phyloP scores from a whole-genome alignment of 1,140 invertebrate genomes.

The Conopomorpha cramerella region DNA sequence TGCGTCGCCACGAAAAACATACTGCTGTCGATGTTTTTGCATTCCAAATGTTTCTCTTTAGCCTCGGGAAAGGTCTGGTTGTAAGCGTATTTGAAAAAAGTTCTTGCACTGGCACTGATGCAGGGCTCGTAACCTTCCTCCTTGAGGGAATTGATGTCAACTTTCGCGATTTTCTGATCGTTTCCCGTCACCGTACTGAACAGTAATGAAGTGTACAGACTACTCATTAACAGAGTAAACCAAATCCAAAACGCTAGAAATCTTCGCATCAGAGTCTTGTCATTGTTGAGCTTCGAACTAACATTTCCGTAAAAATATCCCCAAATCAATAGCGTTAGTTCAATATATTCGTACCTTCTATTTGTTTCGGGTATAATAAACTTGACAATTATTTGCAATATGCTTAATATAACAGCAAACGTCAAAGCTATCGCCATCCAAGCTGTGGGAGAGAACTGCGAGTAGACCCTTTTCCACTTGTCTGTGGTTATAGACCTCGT shows the following conservation, averaged over 20 bases:
- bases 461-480: slow-evolving; percentile 22
- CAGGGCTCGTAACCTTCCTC: slow-evolving; percentile 13
- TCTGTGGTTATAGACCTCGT: slow-evolving; percentile 12
- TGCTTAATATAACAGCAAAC: slow-evolving; percentile 6
- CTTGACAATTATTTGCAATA: too few relatives aligned
- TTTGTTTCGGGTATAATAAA: too few relatives aligned
- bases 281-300: too few relatives aligned
- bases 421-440: slow-evolving; percentile 16
- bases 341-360: too few relatives aligned
- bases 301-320: slow-evolving; percentile 19
- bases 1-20: too few relatives aligned
- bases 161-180: too few relatives aligned
- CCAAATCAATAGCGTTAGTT: too few relatives aligned
- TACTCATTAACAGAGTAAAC: slow-evolving; percentile 28
- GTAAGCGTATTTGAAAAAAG: slow-evolving; percentile 14
- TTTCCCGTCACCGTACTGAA: slow-evolving; percentile 22
- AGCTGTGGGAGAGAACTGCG: slow-evolving; percentile 14
- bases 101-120: slow-evolving; percentile 11
- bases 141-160: background rate
- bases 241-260: slow-evolving; percentile 23
- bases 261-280: too few relatives aligned
- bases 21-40: too few relatives aligned
- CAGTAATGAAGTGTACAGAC: slow-evolving; percentile 25
- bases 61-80: slow-evolving; percentile 20
- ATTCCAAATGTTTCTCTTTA: too few relatives aligned